Evolutionary conservation across 2,888 invertebrate genomes (phyloP), one percentile per base, ranked within the genome.

Genomic region (Apodemia mormo): DNA sequence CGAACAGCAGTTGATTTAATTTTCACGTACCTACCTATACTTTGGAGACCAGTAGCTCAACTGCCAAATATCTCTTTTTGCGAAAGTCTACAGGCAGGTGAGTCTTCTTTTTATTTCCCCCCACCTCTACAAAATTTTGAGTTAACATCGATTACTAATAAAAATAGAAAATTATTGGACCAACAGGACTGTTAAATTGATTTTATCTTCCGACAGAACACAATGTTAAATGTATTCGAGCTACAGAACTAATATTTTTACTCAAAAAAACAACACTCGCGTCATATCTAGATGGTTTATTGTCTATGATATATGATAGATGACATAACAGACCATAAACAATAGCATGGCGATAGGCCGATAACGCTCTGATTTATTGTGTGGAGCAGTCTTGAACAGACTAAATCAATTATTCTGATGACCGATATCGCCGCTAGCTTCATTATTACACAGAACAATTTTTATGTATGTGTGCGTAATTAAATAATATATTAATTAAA

Each of bases 321-420:
- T 85, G 88, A 86, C 82, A 82, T 80, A 77, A 67, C 49, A 80
- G 79, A 81, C 83, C 85, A 86, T 85, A 89, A 85, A 90, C 88
- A 90, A 88, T 88, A 79, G 85, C 82, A 80, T 80, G 81, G 80
- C 82, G 88, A 87, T 90, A 87, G 81, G 78, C 72, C 77, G 90
- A 90, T 90, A 90, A 81, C 73, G 80, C 75, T 71, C 76, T 88
- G 90, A 91, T 88, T 89, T 88, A 91, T 90, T 76, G 84, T 79
- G 78, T 66, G 22, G 30, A 66, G 66, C 12, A 49, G 66, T 33
- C 61, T 61, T 12, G 77, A 76, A 73, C 76, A 80, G 78, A 80
- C 85, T 85, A 82, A 87, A 90, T 90, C 89, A 89, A 89, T 90
- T 89, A 88, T 61, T 61, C 33, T 30, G 61, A 61, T 61, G 33